Conservation (phyloP, 2,797 vertebrate species). For the Cirrhinus mrigala region DNA sequence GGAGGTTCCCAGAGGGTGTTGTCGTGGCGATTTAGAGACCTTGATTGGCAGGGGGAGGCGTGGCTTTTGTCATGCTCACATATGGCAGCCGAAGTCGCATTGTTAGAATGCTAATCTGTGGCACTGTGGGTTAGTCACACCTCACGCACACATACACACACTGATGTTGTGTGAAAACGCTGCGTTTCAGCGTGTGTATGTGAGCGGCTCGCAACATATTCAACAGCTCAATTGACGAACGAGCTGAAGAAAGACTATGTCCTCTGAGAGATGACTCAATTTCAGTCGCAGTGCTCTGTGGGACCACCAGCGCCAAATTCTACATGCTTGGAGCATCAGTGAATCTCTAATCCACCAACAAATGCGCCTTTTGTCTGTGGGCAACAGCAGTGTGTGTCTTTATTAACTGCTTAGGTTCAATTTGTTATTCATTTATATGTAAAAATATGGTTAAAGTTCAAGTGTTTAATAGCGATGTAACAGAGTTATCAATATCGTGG, state of each 20-base stretch:
- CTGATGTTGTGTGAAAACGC: slow-evolving; percentile 45
- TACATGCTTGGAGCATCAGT: slow-evolving; percentile 29
- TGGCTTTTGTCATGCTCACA: slow-evolving; percentile 66
- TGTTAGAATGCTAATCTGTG: slow-evolving; percentile 73
- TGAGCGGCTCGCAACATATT: slow-evolving; percentile 29
- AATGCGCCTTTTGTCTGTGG: slow-evolving; percentile 43
- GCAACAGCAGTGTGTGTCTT: slow-evolving; percentile 9
- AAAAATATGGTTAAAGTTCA: slow-evolving; percentile 11
- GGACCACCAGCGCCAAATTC: slow-evolving; percentile 7
- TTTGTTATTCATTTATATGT: not conserved
- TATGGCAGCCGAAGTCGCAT: slow-evolving; percentile 67
- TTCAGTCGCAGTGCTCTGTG: slow-evolving; percentile 34
- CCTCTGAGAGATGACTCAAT: slow-evolving; percentile 50
- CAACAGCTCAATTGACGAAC: slow-evolving; percentile 57
- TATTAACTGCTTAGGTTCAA: slow-evolving; percentile 15
- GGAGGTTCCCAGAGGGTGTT: slow-evolving; percentile 68
- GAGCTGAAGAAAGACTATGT: slow-evolving; percentile 6
- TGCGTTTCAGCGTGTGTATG: slow-evolving; percentile 28
- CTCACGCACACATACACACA: slow-evolving; percentile 54
- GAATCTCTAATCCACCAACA: slow-evolving; percentile 25
- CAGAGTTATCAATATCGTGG: too few species aligned
- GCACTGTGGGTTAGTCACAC: slow-evolving; percentile 66
- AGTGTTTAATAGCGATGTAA: not conserved
- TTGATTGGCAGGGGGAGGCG: slow-evolving; percentile 68
- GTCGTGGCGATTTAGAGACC: slow-evolving; percentile 65